phyloP scores from a whole-genome alignment of 1,140 invertebrate genomes.

The Chironomus striatipennis region DNA sequence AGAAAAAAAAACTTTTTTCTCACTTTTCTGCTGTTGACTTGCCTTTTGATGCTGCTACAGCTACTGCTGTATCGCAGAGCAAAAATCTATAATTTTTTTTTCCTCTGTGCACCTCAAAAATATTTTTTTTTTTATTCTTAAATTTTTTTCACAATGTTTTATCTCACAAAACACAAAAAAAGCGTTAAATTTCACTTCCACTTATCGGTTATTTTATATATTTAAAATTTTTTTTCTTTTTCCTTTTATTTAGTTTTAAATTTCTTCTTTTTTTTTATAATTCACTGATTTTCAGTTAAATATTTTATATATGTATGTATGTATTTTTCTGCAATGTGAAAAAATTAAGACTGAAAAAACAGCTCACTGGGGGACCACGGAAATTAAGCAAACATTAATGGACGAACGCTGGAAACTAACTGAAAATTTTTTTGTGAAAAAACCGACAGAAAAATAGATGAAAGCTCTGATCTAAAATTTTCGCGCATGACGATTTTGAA shows the following conservation, averaged over 20 bases:
- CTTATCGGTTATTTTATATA: neutral
- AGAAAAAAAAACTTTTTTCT: neutral
- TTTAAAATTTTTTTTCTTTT: neutral
- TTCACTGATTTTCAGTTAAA: neutral
- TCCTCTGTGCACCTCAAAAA: too few relatives aligned
- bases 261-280: neutral
- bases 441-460: constrained; percentile 18
- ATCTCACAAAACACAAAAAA: neutral
- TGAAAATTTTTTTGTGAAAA: neutral
- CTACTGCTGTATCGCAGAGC: neutral
- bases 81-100: constrained; percentile 10
- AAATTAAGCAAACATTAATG: constrained; percentile 21
- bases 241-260: neutral
- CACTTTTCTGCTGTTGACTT: constrained; percentile 6
- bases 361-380: constrained; percentile 15
- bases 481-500: neutral
- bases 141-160: neutral
- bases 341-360: constrained; percentile 23
- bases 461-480: neutral
- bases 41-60: neutral
- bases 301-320: neutral
- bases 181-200: neutral
- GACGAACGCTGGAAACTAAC: constrained; percentile 22
- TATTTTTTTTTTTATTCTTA: too few relatives aligned
- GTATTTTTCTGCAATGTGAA: neutral